Evolutionary conservation across 2,797 vertebrate species (phyloP).

Genomic region (Busarellus nigricollis): DNA sequence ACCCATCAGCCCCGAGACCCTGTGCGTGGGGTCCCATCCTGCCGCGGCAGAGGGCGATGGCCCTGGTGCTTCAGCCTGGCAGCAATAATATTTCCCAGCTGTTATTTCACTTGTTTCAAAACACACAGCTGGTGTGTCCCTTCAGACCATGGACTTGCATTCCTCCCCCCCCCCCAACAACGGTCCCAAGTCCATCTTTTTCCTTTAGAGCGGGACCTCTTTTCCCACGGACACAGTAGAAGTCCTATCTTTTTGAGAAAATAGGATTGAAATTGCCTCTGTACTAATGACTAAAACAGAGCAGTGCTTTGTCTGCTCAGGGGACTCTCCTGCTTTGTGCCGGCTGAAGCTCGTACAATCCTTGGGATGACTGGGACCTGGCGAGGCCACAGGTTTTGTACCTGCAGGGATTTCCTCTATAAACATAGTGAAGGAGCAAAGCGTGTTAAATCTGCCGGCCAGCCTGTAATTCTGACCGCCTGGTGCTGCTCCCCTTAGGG

Average conservation of each 20-base stretch:
- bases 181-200: background rate
- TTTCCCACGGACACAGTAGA: background rate
- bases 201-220: background rate
- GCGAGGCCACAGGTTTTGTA: background rate
- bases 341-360: background rate
- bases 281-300: background rate
- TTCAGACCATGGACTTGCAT: background rate
- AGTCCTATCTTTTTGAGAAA: background rate
- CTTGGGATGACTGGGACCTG: background rate
- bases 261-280: background rate
- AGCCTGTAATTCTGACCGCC: background rate
- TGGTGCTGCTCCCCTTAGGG: background rate
- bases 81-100: background rate
- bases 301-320: accelerated
- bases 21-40: accelerated
- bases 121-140: background rate
- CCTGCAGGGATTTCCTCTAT: background rate
- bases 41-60: background rate
- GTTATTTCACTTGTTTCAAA: background rate
- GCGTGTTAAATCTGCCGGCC: background rate
- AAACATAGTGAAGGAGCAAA: background rate
- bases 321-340: background rate
- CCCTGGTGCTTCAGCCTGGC: background rate
- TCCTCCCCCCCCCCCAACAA: background rate
- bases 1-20: background rate